Percentiles rank a stretch among this genome's conserved stretches.
These are phyloP conservation scores for Melinaea menophilus DNA, from an alignment of 2,888 invertebrate genomes.

Conservation along the genomic window DNA sequence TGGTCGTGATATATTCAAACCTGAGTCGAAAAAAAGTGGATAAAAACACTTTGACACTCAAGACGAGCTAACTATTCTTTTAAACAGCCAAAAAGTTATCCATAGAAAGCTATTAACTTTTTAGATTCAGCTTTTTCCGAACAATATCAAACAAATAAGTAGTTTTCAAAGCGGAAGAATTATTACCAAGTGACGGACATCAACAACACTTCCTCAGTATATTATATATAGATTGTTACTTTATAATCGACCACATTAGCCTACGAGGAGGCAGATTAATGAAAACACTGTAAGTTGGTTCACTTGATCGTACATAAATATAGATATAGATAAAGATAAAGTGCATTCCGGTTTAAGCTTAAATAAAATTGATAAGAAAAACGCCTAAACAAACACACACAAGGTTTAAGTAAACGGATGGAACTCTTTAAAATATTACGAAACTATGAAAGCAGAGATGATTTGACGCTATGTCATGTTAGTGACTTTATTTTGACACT, in stretches of 20 bases:
- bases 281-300: too few species aligned
- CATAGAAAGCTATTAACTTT: neutral
- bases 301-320: too few species aligned
- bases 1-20: too few species aligned
- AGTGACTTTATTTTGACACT: conserved; percentile 41
- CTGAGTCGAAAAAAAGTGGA: too few species aligned
- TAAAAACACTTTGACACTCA: too few species aligned
- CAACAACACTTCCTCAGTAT: neutral
- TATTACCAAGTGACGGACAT: neutral
- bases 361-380: too few species aligned
- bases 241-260: neutral
- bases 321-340: too few species aligned
- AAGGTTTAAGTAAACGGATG: neutral
- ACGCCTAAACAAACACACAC: neutral
- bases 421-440: conserved; percentile 12
- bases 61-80: too few species aligned
- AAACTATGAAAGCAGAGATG: conserved; percentile 23
- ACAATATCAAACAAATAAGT: neutral
- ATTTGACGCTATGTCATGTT: conserved; percentile 23
- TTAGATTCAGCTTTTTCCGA: neutral
- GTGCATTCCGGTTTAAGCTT: too few species aligned
- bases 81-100: neutral
- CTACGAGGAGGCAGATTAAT: neutral
- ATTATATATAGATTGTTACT: neutral
- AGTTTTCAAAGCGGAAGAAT: neutral